These are phyloP conservation scores for Dufourea novaeangliae DNA, from an alignment of 1,140 invertebrate genomes.

Conservation along the genomic window DNA sequence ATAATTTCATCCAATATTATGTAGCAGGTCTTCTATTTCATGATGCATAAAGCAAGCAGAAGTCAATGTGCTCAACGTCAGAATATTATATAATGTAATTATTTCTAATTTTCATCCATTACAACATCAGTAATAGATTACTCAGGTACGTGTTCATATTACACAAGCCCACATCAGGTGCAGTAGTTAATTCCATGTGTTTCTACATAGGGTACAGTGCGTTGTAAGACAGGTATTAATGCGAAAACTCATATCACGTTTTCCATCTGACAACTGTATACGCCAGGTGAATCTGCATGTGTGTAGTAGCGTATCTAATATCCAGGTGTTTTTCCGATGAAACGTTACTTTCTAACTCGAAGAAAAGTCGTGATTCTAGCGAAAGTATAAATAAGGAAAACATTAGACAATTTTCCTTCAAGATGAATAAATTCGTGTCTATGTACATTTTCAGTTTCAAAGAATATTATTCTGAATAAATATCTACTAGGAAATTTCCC, in stretches of 20 bases:
- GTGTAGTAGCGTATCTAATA: background rate
- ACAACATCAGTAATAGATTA: background rate
- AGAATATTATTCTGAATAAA: no score
- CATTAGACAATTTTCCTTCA: no score
- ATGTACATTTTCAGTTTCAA: no score
- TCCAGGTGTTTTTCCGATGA: slow-evolving; percentile 5
- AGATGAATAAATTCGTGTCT: no score
- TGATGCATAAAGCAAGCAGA: no score
- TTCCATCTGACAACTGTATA: background rate
- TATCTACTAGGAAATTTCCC: no score
- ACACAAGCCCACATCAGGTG: background rate
- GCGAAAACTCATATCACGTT: background rate
- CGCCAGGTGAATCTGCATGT: background rate
- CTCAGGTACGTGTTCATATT: background rate
- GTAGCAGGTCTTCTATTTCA: no score
- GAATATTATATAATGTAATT: no score
- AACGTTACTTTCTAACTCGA: background rate
- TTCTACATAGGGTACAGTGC: background rate
- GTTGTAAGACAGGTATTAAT: background rate
- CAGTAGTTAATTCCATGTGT: background rate
- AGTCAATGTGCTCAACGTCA: background rate
- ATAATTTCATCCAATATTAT: no score
- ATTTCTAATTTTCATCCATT: background rate
- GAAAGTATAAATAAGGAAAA: no score
- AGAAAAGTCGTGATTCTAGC: background rate